A percentile compares a stretch with the other conserved stretches of the same genome.
Evolutionary conservation across 2,888 invertebrate genomes (phyloP).

Genomic region (Nudaria mundana): DNA sequence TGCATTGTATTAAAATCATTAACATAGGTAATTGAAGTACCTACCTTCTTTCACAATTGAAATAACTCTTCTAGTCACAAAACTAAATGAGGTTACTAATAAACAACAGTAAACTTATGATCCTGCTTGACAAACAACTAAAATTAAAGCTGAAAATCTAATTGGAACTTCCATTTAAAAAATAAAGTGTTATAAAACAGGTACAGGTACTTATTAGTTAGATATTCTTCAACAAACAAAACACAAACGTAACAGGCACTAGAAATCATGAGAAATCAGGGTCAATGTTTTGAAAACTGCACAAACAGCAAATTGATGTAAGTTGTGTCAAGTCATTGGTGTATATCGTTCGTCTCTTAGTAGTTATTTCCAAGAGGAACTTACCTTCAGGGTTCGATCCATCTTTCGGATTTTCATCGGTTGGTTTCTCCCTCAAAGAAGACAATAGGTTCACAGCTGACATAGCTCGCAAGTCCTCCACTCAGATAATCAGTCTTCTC

Average conservation of each 20-base stretch:
- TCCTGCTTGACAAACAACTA: constrained; percentile 4
- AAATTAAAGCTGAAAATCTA: not conserved
- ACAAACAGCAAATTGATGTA: constrained; percentile 10
- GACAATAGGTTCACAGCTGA: constrained; percentile 78
- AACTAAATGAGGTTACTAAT: too few species aligned
- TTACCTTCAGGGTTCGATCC: constrained; percentile 69
- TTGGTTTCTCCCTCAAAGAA: constrained; percentile 75
- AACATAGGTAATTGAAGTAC: not conserved
- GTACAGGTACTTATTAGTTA: too few species aligned
- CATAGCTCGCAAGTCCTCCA: constrained; percentile 71
- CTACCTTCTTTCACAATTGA: not conserved
- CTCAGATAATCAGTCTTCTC: constrained; percentile 76
- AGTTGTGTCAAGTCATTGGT: constrained; percentile 8
- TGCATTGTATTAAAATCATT: not conserved
- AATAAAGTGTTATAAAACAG: too few species aligned
- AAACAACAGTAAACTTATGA: too few species aligned
- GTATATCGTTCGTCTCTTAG: too few species aligned
- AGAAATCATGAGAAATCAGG: constrained; percentile 23
- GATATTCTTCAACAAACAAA: too few species aligned
- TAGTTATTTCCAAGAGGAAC: constrained; percentile 13
- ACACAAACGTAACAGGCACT: constrained; percentile 8
- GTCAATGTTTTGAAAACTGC: constrained; percentile 33
- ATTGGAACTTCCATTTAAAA: not conserved
- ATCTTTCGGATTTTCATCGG: constrained; percentile 67
- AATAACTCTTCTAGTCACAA: not conserved